A percentile compares a stretch with the other conserved stretches of the same genome.
Evolutionary conservation across 2,888 invertebrate species (phyloP).

Genomic region (Thalpophila matura): DNA sequence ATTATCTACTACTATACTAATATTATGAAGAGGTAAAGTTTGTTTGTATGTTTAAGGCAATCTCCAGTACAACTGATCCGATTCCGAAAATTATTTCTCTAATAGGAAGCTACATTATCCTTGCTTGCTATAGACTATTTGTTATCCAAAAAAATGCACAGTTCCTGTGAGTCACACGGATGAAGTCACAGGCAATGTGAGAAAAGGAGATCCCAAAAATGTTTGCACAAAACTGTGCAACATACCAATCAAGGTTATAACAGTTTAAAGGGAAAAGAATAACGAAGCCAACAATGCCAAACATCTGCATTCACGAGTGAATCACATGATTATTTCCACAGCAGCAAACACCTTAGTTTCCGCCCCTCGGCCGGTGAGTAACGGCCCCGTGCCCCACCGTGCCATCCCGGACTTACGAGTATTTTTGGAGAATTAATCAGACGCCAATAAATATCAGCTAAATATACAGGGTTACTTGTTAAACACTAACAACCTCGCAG

Average conservation of each 20-base stretch:
- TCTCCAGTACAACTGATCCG: no score
- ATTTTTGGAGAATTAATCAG: slow-evolving; percentile 60
- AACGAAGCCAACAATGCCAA: slow-evolving; percentile 24
- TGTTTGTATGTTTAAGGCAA: no score
- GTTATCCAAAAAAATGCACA: no score
- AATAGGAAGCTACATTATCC: no score
- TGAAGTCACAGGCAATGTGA: no score
- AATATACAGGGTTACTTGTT: no score
- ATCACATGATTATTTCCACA: slow-evolving; percentile 46
- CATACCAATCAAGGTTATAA: not conserved
- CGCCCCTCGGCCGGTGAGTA: slow-evolving; percentile 46
- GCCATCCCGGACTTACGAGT: slow-evolving; percentile 43
- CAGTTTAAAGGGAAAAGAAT: slow-evolving; percentile 13
- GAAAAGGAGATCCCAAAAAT: not conserved
- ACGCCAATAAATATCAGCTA: slow-evolving; percentile 40
- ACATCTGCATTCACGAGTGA: slow-evolving; percentile 41
- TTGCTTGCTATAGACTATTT: no score
- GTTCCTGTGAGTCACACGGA: no score
- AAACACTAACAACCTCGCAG: no score
- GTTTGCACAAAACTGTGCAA: not conserved
- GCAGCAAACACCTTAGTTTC: slow-evolving; percentile 42
- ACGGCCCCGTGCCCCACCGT: slow-evolving; percentile 24
- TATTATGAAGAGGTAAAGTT: no score
- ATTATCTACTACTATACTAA: no score
- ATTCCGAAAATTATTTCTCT: no score